Conservation (phyloP, 2,888 invertebrate species). For the Lasioglossum villosulum region DNA sequence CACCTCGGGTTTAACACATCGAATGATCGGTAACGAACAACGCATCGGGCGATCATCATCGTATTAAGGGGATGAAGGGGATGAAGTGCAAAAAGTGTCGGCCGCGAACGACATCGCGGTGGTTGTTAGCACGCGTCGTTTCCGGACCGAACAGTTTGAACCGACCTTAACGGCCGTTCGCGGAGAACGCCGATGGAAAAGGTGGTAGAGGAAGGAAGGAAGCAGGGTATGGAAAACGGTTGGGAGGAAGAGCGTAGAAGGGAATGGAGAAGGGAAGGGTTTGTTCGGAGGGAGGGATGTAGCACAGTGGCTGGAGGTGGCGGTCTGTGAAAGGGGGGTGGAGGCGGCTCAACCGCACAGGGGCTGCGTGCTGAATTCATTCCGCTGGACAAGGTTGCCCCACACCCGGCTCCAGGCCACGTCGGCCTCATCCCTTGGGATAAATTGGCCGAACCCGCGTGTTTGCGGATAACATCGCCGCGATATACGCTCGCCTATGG, state of each 20-base stretch:
- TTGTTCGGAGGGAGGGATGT: constrained; percentile 51
- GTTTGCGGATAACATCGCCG: constrained; percentile 83
- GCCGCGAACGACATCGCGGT: constrained; percentile 15
- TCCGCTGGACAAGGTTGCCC: constrained; percentile 81
- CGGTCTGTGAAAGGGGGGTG: constrained; percentile 59
- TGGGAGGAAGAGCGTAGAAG: constrained; percentile 20
- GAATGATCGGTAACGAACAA: neutral
- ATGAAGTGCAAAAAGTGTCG: constrained; percentile 17
- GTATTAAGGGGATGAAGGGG: neutral
- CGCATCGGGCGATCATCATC: neutral
- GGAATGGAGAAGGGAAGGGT: constrained; percentile 52
- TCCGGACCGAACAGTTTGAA: constrained; percentile 50
- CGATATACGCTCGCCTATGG: constrained; percentile 76
- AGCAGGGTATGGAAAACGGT: constrained; percentile 57
- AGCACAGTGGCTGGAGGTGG: constrained; percentile 58
- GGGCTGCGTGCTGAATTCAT: constrained; percentile 81
- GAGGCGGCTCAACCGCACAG: constrained; percentile 72
- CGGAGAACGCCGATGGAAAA: constrained; percentile 33
- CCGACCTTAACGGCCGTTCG: constrained; percentile 58
- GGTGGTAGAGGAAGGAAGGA: constrained; percentile 38
- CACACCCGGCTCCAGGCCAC: constrained; percentile 72
- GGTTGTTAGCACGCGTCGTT: constrained; percentile 36
- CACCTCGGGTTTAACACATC: too few relatives aligned
- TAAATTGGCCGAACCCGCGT: constrained; percentile 83
- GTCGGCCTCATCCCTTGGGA: constrained; percentile 82